Percentiles rank a stretch among this genome's conserved stretches.
Evolutionary conservation across 2,113 vertebrate species (phyloP).

Genomic region (Xenotilapia leptura): DNA sequence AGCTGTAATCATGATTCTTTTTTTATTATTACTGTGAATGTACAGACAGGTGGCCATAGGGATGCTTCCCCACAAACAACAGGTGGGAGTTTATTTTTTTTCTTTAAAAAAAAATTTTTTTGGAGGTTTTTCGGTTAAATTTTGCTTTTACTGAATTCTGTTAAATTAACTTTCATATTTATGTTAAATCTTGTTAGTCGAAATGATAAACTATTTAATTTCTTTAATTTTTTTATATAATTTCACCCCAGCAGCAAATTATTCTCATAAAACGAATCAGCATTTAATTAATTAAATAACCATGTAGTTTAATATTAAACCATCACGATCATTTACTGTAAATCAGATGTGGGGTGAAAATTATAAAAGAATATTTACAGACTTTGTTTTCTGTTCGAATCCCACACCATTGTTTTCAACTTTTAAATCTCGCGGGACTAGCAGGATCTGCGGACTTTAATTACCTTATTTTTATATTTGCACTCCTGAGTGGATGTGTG

Average conservation of each 20-base stretch:
- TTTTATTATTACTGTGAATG: slow-evolving; percentile 9
- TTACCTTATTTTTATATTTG: background rate
- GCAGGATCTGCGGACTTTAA: background rate
- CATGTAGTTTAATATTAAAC: background rate
- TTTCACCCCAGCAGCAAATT: background rate
- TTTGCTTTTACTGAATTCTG: background rate
- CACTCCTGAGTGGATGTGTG: background rate
- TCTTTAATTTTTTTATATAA: background rate
- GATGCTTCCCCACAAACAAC: slow-evolving; percentile 3
- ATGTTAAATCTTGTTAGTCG: background rate
- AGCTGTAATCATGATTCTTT: slow-evolving; percentile 12
- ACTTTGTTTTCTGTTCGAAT: background rate
- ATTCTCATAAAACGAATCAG: background rate
- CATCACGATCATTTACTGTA: background rate
- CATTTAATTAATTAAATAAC: background rate
- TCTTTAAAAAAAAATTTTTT: background rate
- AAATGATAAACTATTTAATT: background rate
- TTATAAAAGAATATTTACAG: background rate
- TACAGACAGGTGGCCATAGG: background rate
- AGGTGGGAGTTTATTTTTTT: background rate
- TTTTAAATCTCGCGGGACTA: background rate
- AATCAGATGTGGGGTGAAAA: background rate
- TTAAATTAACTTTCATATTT: background rate
- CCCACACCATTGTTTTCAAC: background rate
- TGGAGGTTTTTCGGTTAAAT: background rate